Evolutionary conservation across 2,888 invertebrate species (phyloP).

Genomic region (Laspeyria flexula): DNA sequence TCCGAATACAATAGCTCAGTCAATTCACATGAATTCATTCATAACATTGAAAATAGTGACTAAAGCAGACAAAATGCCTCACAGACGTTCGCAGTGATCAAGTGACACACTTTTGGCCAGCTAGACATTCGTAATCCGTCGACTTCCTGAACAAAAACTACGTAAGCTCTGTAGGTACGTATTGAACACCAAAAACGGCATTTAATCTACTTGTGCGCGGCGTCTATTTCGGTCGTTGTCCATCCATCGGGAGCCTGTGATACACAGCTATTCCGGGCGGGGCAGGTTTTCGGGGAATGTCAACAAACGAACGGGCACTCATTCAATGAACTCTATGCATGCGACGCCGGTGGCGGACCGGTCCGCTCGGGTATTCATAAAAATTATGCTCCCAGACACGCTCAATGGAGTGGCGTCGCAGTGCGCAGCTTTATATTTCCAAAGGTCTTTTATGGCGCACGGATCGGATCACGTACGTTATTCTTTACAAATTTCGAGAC

Average conservation of each 20-base stretch:
- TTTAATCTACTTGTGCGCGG: conserved; percentile 68
- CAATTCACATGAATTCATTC: conserved; percentile 37
- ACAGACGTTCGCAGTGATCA: conserved; percentile 35
- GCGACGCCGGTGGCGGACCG: conserved; percentile 77
- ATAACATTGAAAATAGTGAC: conserved; percentile 35
- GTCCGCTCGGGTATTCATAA: conserved; percentile 80
- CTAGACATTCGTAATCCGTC: conserved; percentile 44
- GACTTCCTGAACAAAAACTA: conserved; percentile 61
- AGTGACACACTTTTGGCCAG: conserved; percentile 43
- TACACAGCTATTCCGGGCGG: conserved; percentile 79
- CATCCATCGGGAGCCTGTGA: conserved; percentile 73
- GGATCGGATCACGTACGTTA: conserved; percentile 64
- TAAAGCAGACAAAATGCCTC: conserved; percentile 27
- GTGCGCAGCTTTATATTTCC: conserved; percentile 51
- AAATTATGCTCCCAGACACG: conserved; percentile 76
- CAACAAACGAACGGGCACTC: conserved; percentile 83
- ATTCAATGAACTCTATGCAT: conserved; percentile 82
- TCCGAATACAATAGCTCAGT: conserved; percentile 27
- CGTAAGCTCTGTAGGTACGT: conserved; percentile 56
- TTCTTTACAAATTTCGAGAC: conserved; percentile 61
- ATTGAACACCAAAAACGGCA: conserved; percentile 74
- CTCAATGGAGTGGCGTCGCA: conserved; percentile 70
- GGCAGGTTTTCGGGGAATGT: conserved; percentile 86
- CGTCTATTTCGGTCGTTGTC: conserved; percentile 80
- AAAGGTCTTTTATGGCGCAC: conserved; percentile 57